Evolutionary conservation across 2,888 invertebrate species (phyloP), one percentile per base, ranked within the genome.

Genomic region (Apotomis turbidana): DNA sequence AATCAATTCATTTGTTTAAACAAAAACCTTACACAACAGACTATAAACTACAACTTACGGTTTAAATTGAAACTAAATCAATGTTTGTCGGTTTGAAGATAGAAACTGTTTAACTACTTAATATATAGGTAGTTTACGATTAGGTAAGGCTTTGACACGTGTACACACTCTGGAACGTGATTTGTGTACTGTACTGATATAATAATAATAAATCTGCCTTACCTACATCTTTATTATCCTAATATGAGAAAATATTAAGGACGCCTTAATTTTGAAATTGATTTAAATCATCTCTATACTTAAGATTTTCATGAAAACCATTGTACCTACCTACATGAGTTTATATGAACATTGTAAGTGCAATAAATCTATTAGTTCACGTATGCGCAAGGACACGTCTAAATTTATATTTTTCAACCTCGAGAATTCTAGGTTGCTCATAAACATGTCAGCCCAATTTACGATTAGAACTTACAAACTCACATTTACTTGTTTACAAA

Each of bases 1-100:
- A 51, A 57, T 66, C 27, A 57, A 66, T 57, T 46, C n/a, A 46
- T 57, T 41, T 15, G 6, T 44, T 46, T 44, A 10, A 76, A 74
- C 71, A 74, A 68, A 68, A 73, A 73, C 4, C 9, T 27, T 46
- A 5, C 4, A 55, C 8, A 15, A 38, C 27, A 46, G 27, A 57
- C 15, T 57, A 54, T 13, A 15, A 12, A 55, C 12, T 5, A 57
- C n/a, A 1, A 6, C n/a, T 4, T 46, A 57, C 36, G n/a, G 55
- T 46, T 8, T 3, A 8, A 66, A 46, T 57, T 10, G 9, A 10
- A 64, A 64, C 36, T 3, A n/a, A 13, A 5, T 38, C 0, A 27
- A 27, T 27, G 27, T 27, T 27, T 27, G 4, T 15, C 15, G 63
- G 54, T 54, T 44, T 44, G 44, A 44, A 15, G 54, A n/a, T 27